Percentiles rank a stretch among this genome's conserved stretches.
phyloP scores from a whole-genome alignment of 2,113 vertebrate species.

The Indicator maculatus region DNA sequence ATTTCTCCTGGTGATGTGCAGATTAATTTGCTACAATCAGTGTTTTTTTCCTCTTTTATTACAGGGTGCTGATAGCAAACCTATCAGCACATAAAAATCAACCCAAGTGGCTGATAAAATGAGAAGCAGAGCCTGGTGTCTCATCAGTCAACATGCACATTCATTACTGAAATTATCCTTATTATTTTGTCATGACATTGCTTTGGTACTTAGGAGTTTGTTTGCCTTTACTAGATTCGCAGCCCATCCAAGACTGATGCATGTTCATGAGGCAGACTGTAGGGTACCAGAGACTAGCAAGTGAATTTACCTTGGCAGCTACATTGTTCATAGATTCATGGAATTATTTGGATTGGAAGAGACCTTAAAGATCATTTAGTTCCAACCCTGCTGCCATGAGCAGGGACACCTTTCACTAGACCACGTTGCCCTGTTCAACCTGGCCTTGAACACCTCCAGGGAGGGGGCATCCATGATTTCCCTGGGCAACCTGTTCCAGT shows the following conservation, averaged over 20 bases:
- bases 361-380: no score
- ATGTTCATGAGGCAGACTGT: background rate
- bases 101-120: background rate
- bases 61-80: background rate
- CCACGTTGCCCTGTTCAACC: no score
- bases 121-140: background rate
- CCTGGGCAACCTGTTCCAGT: no score
- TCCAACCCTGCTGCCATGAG: no score
- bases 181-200: background rate
- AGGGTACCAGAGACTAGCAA: background rate
- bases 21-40: background rate
- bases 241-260: background rate
- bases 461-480: no score
- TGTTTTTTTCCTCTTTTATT: background rate
- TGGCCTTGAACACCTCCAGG: no score
- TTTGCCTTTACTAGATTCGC: background rate
- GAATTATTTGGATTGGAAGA: no score
- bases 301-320: background rate
- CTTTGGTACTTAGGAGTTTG: background rate
- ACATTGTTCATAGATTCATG: rapidly evolving
- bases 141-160: background rate
- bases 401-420: no score
- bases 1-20: background rate
- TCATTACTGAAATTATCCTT: background rate
- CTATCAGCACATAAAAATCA: background rate